Base-by-base conservation (phyloP, 35 echinoderm and acorn worm genomes). In the Heliocidaris tuberculata region DNA sequence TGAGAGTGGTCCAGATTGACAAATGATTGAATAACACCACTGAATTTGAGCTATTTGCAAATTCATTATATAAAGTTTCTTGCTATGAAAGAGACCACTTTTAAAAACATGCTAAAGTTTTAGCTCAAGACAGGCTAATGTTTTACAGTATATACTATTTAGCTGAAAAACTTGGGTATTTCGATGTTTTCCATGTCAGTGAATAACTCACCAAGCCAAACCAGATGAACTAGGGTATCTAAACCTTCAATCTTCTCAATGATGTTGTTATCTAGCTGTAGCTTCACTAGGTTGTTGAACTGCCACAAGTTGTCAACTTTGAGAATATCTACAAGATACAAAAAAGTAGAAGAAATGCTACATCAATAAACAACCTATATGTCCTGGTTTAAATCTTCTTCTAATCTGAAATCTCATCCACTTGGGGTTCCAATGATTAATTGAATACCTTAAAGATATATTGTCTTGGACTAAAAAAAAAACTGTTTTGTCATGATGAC, bases 231-330 rank as follows among this genome's bases (percentile, higher is more conserved):
- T 86, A 99, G 78, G 50, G 95, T 95, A 24, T 99, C 96, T 49
- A 97, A 95, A 6, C 98, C 97, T 93, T 99, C 98, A 86, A 99
- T 97, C 94, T 95, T 99, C 88, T 99, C 98, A 88, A 99, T 99
- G 91, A 99, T 99, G 94, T 99, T 99, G 87, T 99, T 99, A 61
- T 99, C 98, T 60, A 99, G 59, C 94, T 99, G 98, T 5, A 99
- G 94, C 65, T 99, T 99, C n/a, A 96, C 95, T 4, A 99, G 93
- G 61, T 96, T 99, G 48, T 97, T 96, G 92, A 99, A 99, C 86
- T 99, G 97, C 98, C 98, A 99, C 21, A 99, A 93, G 78, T 99
- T 99, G 89, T 99, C 98, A 87, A 99, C 94, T 96, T 97, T 99
- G 16, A 99, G 59, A 54, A 99, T 99, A 96, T 99, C 98, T 99